These are phyloP conservation scores for Urocyon cinereoargenteus DNA, from an alignment of 2,797 vertebrate genomes.

Conservation along the genomic window DNA sequence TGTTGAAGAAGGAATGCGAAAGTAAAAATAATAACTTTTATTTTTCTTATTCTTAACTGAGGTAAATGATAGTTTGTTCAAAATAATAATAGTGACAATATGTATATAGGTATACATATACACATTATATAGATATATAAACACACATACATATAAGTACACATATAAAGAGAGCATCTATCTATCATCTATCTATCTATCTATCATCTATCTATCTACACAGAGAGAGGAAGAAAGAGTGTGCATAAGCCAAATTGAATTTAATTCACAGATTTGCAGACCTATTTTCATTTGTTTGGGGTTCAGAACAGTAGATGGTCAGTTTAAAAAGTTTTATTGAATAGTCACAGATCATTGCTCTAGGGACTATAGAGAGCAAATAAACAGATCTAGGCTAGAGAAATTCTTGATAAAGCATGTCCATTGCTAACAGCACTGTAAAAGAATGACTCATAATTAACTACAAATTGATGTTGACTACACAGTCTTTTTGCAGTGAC, in stretches of 20 bases:
- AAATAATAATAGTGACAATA: background rate
- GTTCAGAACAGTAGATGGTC: constrained; percentile 8
- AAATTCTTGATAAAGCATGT: constrained; percentile 7
- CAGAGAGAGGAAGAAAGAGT: background rate
- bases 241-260: background rate
- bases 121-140: background rate
- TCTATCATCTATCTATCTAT: background rate
- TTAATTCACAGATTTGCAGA: constrained; percentile 19
- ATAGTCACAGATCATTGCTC: constrained; percentile 61
- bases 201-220: background rate
- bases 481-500: background rate
- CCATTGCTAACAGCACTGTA: background rate
- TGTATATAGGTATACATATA: background rate
- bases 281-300: constrained; percentile 15
- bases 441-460: constrained; percentile 15
- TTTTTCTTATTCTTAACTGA: background rate
- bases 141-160: background rate
- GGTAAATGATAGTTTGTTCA: background rate
- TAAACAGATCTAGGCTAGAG: constrained; percentile 8
- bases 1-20: background rate
- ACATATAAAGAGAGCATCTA: background rate
- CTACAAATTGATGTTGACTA: background rate
- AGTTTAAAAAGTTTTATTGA: constrained; percentile 67
- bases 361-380: constrained; percentile 27
- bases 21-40: background rate